Base-by-base conservation (phyloP, 2,888 invertebrate species). In the Harpagoxenus sublaevis region DNA sequence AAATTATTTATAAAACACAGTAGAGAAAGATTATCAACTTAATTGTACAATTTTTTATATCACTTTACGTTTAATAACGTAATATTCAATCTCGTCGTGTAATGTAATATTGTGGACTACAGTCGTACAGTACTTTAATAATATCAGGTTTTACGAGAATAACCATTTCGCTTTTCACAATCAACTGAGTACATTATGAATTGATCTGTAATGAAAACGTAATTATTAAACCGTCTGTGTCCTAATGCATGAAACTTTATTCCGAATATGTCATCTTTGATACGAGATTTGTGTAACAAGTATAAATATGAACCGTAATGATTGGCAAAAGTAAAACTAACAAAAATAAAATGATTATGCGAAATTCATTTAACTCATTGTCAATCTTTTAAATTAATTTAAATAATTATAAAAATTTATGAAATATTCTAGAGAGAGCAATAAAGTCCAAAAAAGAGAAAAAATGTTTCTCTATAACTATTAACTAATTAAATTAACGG, bases 81-180 rank as follows among this genome's bases (percentile, higher is more conserved):
- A 10, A 65, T 39, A 65, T 66, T 66, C 5, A 66, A 66, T 45
- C 15, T 45, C 15, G 23, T 42, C 15, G 0, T 15, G 45, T 66
- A 65, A 65, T 23, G 65, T 65, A 66, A 66, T 66, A 45, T 66
- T 45, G 45, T 66, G 28, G 23, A 66, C n/a, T 45, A 45, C 28
- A 45, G 3, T 66, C n/a, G 1, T 45, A 66, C 3, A 65, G 23
- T 65, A 15, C 6, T 66, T 66, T 28, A 28, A 65, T 42, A 65
- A 45, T 8, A 15, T 45, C 28, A 66, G 15, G 15, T 66, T 66
- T 66, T n/a, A 15, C 15, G 45, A 65, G 23, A 66, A 15, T 65
- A 65, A 66, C n/a, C 1, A 12, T 66, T 18, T 42, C 15, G 28
- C 45, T 66, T 45, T 66, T 66, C 28, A 42, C 42, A 45, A 66